Evolutionary conservation across 2,797 vertebrate genomes (phyloP).

Genomic region (Threskiornis aethiopicus): DNA sequence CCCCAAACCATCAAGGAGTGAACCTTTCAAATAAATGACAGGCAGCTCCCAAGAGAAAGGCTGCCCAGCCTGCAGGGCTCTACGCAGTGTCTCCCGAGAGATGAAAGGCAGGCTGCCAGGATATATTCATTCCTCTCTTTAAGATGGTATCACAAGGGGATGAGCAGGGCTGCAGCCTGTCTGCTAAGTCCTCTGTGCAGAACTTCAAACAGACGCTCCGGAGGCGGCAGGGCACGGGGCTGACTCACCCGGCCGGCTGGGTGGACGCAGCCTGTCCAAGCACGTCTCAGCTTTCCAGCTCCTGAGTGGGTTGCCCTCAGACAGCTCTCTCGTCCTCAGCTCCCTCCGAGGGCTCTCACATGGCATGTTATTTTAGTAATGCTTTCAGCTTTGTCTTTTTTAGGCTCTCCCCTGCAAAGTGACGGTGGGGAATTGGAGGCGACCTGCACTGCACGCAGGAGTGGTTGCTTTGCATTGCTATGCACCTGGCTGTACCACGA

Average conservation of each 20-base stretch:
- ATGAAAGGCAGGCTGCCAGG: slow-evolving; percentile 20
- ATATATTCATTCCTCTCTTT: not conserved
- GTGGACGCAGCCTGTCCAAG: not conserved
- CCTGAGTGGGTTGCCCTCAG: not conserved
- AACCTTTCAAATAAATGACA: not conserved
- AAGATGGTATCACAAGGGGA: slow-evolving; percentile 35
- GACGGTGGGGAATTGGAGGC: accelerated
- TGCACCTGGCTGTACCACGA: not conserved
- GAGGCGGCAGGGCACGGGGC: not conserved
- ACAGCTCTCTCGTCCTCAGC: not conserved
- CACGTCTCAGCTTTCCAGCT: not conserved
- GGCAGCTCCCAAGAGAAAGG: not conserved
- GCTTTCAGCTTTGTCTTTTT: not conserved
- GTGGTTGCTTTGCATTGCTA: not conserved
- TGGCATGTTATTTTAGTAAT: not conserved
- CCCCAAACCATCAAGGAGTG: not conserved
- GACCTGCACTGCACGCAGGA: accelerated
- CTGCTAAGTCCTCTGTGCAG: not conserved
- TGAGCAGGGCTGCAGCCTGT: slow-evolving; percentile 18
- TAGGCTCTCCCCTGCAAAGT: not conserved
- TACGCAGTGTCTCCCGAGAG: not conserved
- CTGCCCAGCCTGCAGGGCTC: slow-evolving; percentile 29
- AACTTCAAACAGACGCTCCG: slow-evolving; percentile 9
- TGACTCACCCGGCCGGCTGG: slow-evolving; percentile 3
- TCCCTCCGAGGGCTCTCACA: not conserved